These are phyloP conservation scores for Phrixothrix hirtus DNA, from an alignment of 2,888 invertebrate genomes.

Conservation along the genomic window DNA sequence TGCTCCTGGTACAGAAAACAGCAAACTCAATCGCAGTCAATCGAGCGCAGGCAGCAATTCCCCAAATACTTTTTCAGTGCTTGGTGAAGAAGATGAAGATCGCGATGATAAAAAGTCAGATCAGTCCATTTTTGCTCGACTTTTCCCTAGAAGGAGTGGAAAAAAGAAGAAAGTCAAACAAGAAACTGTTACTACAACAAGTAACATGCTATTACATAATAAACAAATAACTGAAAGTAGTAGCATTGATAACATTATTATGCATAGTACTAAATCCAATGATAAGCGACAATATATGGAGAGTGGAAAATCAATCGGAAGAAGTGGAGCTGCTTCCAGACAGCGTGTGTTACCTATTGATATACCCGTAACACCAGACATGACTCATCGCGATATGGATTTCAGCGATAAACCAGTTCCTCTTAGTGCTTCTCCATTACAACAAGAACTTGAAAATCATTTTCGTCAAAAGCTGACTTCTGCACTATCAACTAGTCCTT, in stretches of 20 bases:
- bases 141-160: constrained; percentile 71
- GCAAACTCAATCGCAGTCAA: constrained; percentile 59
- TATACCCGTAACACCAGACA: constrained; percentile 54
- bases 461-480: constrained; percentile 46
- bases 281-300: constrained; percentile 1
- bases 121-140: constrained; percentile 67
- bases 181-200: constrained; percentile 50
- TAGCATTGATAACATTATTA: background rate
- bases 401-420: constrained; percentile 40
- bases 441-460: constrained; percentile 47
- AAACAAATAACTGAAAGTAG: no score
- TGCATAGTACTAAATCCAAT: background rate
- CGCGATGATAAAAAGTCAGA: constrained; percentile 58
- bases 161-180: constrained; percentile 66
- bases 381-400: constrained; percentile 35
- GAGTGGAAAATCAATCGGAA: constrained; percentile 24
- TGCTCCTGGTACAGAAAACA: constrained; percentile 56
- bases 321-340: constrained; percentile 60
- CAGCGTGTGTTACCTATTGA: constrained; percentile 64
- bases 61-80: constrained; percentile 45
- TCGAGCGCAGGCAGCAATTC: constrained; percentile 54
- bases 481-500: constrained; percentile 35
- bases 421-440: constrained; percentile 42
- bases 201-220: background rate
- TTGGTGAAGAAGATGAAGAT: constrained; percentile 51